phyloP scores from a whole-genome alignment of 2,113 vertebrate genomes.

The Cricetomys ansorgei region DNA sequence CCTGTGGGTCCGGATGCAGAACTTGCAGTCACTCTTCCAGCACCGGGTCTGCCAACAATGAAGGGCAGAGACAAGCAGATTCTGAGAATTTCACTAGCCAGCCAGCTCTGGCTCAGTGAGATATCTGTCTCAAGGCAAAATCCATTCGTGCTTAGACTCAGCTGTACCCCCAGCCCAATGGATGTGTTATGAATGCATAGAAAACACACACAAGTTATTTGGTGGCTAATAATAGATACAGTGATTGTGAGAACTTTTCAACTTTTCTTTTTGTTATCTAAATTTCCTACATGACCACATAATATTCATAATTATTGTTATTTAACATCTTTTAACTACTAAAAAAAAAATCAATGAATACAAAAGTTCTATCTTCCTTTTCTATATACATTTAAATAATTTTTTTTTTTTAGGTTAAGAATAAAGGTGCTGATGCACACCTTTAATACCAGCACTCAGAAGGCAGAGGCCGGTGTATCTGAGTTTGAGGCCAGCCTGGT shows the following conservation, averaged over 20 bases:
- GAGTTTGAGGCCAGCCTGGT: neutral
- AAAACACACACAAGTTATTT: neutral
- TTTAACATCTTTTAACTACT: neutral
- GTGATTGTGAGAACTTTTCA: neutral
- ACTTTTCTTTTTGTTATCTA: neutral
- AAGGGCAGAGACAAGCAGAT: neutral
- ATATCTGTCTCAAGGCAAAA: neutral
- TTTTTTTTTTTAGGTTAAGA: neutral
- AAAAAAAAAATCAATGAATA: neutral
- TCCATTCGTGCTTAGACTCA: neutral
- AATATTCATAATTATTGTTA: neutral
- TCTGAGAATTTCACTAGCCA: neutral
- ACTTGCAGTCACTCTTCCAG: neutral
- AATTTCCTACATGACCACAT: neutral
- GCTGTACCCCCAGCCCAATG: neutral
- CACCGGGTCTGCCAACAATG: neutral
- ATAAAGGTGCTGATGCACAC: neutral
- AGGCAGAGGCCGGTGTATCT: no score
- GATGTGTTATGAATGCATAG: neutral
- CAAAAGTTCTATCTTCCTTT: neutral
- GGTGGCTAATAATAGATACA: neutral
- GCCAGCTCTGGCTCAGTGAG: neutral
- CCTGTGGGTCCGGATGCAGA: neutral
- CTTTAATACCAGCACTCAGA: neutral
- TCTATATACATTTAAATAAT: neutral